phyloP scores from a whole-genome alignment of 2,888 invertebrate genomes.

The Diarsia brunnea region DNA sequence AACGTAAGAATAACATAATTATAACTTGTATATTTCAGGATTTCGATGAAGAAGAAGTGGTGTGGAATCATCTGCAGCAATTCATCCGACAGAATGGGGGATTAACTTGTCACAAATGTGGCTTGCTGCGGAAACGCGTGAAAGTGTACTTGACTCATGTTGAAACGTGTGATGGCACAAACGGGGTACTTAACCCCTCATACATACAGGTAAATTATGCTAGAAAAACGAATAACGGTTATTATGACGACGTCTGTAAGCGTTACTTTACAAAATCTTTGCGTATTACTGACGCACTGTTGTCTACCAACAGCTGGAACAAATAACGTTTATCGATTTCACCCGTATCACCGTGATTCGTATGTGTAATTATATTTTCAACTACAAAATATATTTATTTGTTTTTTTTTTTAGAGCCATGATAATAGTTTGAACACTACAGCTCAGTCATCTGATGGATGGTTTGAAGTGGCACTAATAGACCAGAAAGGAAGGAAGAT shows the following conservation, averaged over 20 bases:
- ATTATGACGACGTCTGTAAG: background rate
- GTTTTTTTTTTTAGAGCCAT: constrained; percentile 27
- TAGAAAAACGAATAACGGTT: background rate
- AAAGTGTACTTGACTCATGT: constrained; percentile 59
- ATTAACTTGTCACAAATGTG: constrained; percentile 71
- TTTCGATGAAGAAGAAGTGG: constrained; percentile 61
- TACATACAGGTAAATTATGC: background rate
- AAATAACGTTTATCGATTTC: background rate
- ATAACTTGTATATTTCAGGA: constrained; percentile 46
- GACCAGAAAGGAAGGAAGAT: constrained; percentile 23
- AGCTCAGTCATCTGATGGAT: constrained; percentile 29
- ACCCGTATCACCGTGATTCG: background rate
- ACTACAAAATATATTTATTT: background rate
- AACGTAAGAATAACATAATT: background rate
- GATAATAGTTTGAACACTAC: constrained; percentile 36
- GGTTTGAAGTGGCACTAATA: constrained; percentile 46
- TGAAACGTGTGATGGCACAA: constrained; percentile 51
- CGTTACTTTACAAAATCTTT: background rate
- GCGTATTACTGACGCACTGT: background rate
- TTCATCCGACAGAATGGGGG: constrained; percentile 63
- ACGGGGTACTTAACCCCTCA: constrained; percentile 19
- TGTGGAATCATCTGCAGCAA: constrained; percentile 68
- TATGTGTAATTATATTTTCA: background rate
- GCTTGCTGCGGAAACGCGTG: constrained; percentile 56
- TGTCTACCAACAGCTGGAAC: background rate